phyloP scores from a whole-genome alignment of 64 coral and sea anemone species.

The Dendrophyllia cribrosa region DNA sequence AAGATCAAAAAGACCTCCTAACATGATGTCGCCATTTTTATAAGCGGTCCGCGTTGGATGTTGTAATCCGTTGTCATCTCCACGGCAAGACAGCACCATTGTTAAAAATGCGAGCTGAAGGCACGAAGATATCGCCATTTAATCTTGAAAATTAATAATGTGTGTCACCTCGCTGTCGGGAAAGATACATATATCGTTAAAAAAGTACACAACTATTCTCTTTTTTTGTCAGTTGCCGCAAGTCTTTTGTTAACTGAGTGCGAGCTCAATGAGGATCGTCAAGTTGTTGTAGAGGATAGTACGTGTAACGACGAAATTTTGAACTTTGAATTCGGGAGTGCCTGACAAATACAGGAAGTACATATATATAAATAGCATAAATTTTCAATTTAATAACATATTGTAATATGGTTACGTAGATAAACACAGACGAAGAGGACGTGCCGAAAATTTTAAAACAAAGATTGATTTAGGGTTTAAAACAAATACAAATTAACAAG shows the following conservation, averaged over 20 bases:
- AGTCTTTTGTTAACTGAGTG: too few species aligned
- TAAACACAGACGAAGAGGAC: background rate
- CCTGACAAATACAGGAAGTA: too few species aligned
- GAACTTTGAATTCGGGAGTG: too few species aligned
- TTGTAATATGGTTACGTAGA: background rate
- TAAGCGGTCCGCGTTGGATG: background rate
- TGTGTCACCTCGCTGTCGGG: background rate
- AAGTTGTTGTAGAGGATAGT: too few species aligned
- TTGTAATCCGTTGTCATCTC: background rate
- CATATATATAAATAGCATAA: too few species aligned
- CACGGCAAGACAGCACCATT: background rate
- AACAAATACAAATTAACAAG: constrained; percentile 3
- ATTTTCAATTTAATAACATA: too few species aligned
- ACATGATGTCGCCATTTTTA: constrained; percentile 4
- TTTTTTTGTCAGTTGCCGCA: too few species aligned
- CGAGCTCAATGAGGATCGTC: too few species aligned
- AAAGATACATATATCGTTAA: background rate
- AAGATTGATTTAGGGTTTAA: background rate
- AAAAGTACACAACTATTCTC: too few species aligned
- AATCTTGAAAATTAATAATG: background rate
- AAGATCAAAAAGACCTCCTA: constrained; percentile 22
- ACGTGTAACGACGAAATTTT: too few species aligned
- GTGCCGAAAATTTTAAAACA: background rate
- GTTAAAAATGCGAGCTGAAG: background rate
- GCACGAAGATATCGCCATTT: constrained; percentile 1